Base-by-base conservation (phyloP, 1,140 invertebrate genomes). In the Neodiprion pinetum region DNA sequence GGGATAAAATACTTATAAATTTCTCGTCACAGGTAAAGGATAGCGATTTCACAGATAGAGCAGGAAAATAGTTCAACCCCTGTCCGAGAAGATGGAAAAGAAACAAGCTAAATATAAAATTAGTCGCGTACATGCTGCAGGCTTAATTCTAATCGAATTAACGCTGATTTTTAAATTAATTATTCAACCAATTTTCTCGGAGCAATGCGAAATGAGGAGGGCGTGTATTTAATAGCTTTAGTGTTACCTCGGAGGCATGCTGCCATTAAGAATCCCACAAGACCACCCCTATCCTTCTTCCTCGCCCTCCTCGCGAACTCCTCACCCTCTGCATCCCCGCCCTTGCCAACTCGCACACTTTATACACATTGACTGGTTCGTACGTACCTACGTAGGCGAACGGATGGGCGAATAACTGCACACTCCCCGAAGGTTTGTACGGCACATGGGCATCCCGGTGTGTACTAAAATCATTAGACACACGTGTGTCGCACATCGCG, bases 401-500 rank as follows among this genome's bases (percentile, higher is more conserved):
- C 53, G 53, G 11, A 8, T 61, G 28, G 17, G 17, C 17, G 17
- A 21, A 53, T 53, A 53, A 48, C 71, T 69, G 70, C 14, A 48
- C 50, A 72, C 28, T 50, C 72, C 79, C 77, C 79, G 76, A 79
- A 79, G 79, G 72, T 75, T 78, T 74, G 77, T 80, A 83, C 80
- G 79, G 81, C 78, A 77, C 77, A 61, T 75, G 80, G 75, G 83
- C 83, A 85, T 79, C 79, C 79, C 79, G 79, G 77, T 80, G 82
- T 84, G 80, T 76, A 84, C 83, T 84, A 85, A 86, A 87, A 87
- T 87, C 86, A 87, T 87, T 87, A 87, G 84, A 83, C 84, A 81
- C 85, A 82, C 82, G 80, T 85, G 81, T 80, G 82, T 77, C 76
- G 71, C 74, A 77, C 75, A 82, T 53, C 80, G 82, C 81, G 82